A percentile compares a stretch with the other conserved stretches of the same genome.
Evolutionary conservation across 2,888 invertebrate genomes (phyloP).

Genomic region (Lypha dubia): DNA sequence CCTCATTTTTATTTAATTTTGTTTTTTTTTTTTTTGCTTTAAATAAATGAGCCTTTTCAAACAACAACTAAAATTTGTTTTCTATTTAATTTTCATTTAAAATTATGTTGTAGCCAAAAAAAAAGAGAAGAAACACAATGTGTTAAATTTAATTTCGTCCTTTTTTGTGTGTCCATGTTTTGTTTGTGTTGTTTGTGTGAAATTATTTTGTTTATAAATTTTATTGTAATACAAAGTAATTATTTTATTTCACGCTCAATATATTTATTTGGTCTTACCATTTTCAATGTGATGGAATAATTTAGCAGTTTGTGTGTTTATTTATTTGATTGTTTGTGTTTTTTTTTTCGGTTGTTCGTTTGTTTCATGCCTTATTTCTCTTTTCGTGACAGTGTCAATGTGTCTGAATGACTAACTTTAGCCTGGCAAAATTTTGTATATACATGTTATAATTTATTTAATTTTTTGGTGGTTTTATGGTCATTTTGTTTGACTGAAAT

Average conservation of each 20-base stretch:
- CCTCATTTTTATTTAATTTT: neutral
- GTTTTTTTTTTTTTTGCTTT: too few relatives aligned
- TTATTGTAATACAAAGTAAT: conserved; percentile 51
- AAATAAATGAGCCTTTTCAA: too few relatives aligned
- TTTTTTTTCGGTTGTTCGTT: too few relatives aligned
- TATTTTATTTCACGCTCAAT: conserved; percentile 72
- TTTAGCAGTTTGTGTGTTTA: conserved; percentile 37
- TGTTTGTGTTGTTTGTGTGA: conserved; percentile 16
- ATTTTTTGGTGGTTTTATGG: conserved; percentile 47
- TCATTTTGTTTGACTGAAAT: conserved; percentile 37
- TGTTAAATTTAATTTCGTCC: conserved; percentile 8
- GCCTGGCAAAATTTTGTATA: neutral
- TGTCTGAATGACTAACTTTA: conserved; percentile 28
- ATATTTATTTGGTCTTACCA: conserved; percentile 56
- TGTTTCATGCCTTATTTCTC: conserved; percentile 9
- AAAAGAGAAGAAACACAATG: neutral
- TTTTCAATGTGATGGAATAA: conserved; percentile 66
- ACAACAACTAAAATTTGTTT: conserved; percentile 1
- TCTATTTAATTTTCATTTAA: conserved; percentile 18
- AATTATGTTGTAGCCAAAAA: conserved; percentile 5
- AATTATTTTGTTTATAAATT: conserved; percentile 51
- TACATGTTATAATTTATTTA: conserved; percentile 34
- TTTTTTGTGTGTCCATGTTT: neutral
- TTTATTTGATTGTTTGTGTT: too few relatives aligned
- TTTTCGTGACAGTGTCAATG: conserved; percentile 37